Conservation (phyloP, 2,888 invertebrate genomes). For the Drosophila suboccidentalis region DNA sequence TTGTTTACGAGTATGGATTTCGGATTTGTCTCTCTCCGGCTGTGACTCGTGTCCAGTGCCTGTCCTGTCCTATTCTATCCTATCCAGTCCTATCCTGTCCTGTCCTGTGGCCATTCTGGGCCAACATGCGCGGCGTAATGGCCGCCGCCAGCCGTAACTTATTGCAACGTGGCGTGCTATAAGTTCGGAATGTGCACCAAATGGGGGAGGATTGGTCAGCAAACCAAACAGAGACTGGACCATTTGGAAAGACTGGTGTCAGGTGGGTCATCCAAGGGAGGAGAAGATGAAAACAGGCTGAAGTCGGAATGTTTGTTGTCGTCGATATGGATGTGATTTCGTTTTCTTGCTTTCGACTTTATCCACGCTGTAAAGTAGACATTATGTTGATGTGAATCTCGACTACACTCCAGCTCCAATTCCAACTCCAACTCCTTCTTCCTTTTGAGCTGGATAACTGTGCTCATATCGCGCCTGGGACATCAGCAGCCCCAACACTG, state of each 20-base stretch:
- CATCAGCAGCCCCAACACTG: constrained; percentile 68
- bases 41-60: constrained; percentile 38
- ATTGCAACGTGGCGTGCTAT: constrained; percentile 78
- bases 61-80: constrained; percentile 10
- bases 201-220: constrained; percentile 47
- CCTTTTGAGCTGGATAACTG: constrained; percentile 1
- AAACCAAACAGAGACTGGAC: constrained; percentile 17
- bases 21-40: constrained; percentile 78
- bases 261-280: constrained; percentile 40
- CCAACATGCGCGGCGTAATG: constrained; percentile 65
- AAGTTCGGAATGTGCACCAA: constrained; percentile 56
- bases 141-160: constrained; percentile 72
- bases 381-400: constrained; percentile 83
- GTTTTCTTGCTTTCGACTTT: constrained; percentile 71
- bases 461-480: constrained; percentile 79
- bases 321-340: constrained; percentile 77
- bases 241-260: constrained; percentile 46
- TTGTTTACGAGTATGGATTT: constrained; percentile 85
- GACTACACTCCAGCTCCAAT: not conserved
- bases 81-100: not conserved
- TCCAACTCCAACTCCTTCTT: not conserved
- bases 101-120: constrained; percentile 19
- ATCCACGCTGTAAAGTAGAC: constrained; percentile 84
- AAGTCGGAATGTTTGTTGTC: constrained; percentile 34
- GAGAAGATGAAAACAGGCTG: not conserved